Percentiles rank a stretch among this genome's conserved stretches.
Evolutionary conservation across 1,140 invertebrate genomes (phyloP).

Genomic region (Drosophila ohnishii): DNA sequence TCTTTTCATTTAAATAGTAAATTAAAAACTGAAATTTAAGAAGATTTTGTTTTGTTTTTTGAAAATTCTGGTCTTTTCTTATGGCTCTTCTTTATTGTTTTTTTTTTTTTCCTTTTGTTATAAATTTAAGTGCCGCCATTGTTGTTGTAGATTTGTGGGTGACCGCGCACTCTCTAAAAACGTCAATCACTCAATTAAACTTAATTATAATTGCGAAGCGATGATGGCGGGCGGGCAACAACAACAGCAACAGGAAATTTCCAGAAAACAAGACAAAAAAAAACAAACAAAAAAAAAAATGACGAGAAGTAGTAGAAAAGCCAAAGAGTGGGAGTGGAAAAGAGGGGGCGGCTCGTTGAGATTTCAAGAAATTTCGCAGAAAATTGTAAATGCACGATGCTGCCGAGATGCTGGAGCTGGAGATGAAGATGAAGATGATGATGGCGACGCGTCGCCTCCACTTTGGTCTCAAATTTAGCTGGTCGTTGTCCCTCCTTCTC

Average conservation of each 20-base stretch:
- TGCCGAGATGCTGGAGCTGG: constrained; percentile 21
- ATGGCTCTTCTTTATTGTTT: neutral
- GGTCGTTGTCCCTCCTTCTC: constrained; percentile 32
- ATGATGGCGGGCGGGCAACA: constrained; percentile 72
- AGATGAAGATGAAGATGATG: constrained; percentile 36
- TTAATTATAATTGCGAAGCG: constrained; percentile 82
- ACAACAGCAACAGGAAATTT: constrained; percentile 27
- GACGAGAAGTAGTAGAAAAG: constrained; percentile 11
- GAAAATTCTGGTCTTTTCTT: neutral
- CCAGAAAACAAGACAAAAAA: constrained; percentile 42
- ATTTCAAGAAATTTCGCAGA: constrained; percentile 80
- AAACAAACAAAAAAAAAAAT: constrained; percentile 7
- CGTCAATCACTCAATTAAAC: constrained; percentile 82
- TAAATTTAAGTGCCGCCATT: constrained; percentile 17
- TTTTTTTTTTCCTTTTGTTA: constrained; percentile 1
- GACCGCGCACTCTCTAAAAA: constrained; percentile 80
- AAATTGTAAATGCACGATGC: constrained; percentile 78
- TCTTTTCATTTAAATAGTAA: too few relatives aligned
- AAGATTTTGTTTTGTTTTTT: neutral
- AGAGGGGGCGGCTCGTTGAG: constrained; percentile 54
- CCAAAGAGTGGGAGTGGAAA: constrained; percentile 29
- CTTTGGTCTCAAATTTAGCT: constrained; percentile 71
- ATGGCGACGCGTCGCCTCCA: constrained; percentile 59
- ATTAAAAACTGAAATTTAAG: too few relatives aligned
- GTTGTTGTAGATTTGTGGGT: constrained; percentile 76